phyloP scores from a whole-genome alignment of 2,888 invertebrate species.

The Venusia cambrica region DNA sequence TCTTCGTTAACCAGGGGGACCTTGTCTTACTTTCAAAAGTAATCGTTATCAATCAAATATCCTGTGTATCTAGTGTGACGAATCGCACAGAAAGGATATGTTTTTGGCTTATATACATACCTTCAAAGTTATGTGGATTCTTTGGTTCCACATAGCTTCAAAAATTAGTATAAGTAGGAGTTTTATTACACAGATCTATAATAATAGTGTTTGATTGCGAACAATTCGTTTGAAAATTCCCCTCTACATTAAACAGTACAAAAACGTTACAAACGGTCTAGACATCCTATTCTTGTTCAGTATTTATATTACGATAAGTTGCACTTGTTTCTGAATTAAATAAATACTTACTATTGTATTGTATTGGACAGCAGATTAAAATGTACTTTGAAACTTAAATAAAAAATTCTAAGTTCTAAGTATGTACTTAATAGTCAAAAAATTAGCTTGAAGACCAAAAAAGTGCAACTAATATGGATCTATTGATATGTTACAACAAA shows the following conservation, averaged over 20 bases:
- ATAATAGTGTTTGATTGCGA: constrained; percentile 5
- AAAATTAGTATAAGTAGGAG: no score
- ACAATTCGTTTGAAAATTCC: constrained; percentile 7
- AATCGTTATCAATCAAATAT: constrained; percentile 9
- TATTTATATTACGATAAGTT: constrained; percentile 26
- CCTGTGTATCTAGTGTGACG: no score
- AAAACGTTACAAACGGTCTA: constrained; percentile 19
- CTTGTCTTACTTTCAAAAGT: constrained; percentile 8
- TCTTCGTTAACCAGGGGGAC: constrained; percentile 1
- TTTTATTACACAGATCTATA: no score
- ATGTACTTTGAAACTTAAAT: constrained; percentile 15
- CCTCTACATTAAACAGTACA: constrained; percentile 9
- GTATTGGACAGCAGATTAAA: constrained; percentile 28
- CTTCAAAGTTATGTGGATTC: no score
- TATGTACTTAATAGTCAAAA: constrained; percentile 12
- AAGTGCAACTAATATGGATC: constrained; percentile 28
- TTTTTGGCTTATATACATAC: no score
- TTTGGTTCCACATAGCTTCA: no score
- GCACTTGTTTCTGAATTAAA: constrained; percentile 24
- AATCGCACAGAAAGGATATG: no score
- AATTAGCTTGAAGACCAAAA: constrained; percentile 13
- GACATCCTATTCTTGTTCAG: constrained; percentile 17
- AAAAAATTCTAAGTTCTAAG: constrained; percentile 13
- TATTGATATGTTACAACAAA: constrained; percentile 30
- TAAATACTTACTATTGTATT: constrained; percentile 25